Base-by-base conservation (phyloP, 2,888 invertebrate species). In the Hemicrepidius hirtus region DNA sequence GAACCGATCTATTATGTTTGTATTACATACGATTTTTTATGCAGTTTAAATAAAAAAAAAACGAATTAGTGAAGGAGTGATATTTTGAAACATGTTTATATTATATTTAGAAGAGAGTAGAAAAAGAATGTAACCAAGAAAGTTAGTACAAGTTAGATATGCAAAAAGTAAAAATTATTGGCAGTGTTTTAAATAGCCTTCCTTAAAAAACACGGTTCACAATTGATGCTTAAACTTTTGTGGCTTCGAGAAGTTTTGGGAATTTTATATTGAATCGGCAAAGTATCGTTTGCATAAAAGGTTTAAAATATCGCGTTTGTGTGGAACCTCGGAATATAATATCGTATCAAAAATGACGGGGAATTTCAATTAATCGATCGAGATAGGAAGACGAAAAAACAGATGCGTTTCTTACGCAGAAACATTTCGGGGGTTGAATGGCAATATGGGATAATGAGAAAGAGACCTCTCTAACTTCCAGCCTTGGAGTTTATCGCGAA, bases 401-500 rank as follows among this genome's bases (percentile, higher is more conserved):
- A 37, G 9, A 20, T 37, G 57, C 20, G 1, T 55, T 13, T 55
- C 18, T 32, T 18, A 37, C 18, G 9, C 18, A 3, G 37, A 57
- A 20, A 32, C 21, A n/a, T 12, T 32, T 18, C 13, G 1, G n/a
- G 18, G 37, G 57, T 37, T 32, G 53, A 49, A 49, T 49, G 55
- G 55, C 13, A 55, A 32, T 10, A 10, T 13, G n/a, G 37, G 57
- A 20, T 35, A 37, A 57, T 57, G 57, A 57, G 20, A 63, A n/a
- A 9, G 32, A 63, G 32, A 32, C 18, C 21, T 63, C 20, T 32
- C 32, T 12, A 18, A 32, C 10, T 35, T 32, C 63, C 18, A 41
- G n/a, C 62, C n/a, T 62, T 44, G 13, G 24, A 44, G 32, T 67
- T 67, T 67, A 67, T 67, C 67, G 57, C 44, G 28, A 60, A 62